Evolutionary conservation across 2,113 vertebrate genomes (phyloP).

Genomic region (Ancistrus triradiatus): DNA sequence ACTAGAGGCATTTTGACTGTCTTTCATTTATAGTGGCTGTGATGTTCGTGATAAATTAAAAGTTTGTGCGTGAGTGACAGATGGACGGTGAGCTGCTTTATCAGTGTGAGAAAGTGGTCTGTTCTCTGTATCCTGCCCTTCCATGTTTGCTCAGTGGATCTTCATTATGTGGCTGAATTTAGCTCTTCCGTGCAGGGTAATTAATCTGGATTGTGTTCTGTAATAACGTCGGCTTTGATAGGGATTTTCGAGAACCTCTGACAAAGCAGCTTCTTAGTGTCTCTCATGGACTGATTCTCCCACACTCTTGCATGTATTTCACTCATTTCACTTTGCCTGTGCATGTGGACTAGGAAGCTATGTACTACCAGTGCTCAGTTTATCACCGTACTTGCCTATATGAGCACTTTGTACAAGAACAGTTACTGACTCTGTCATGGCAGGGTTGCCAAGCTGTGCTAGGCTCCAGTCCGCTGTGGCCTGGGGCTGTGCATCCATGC

Average conservation of each 20-base stretch:
- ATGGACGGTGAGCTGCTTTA: neutral
- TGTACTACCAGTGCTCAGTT: no score
- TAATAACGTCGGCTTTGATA: conserved; percentile 52
- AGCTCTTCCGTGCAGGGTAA: conserved; percentile 47
- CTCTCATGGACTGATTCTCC: conserved; percentile 2
- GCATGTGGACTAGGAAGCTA: no score
- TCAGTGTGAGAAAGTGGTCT: neutral
- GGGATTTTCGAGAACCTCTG: conserved; percentile 11
- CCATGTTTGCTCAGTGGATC: conserved; percentile 37
- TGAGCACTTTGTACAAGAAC: no score
- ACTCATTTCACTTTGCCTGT: neutral
- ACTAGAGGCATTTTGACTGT: no score
- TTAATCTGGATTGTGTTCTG: conserved; percentile 34
- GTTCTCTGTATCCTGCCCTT: conserved; percentile 27
- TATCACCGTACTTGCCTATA: no score
- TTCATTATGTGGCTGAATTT: conserved; percentile 39
- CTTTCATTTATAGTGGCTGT: neutral
- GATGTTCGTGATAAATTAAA: conserved; percentile 3
- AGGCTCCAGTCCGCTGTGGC: no score
- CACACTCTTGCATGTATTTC: neutral
- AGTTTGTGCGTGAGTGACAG: neutral
- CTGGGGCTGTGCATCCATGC: no score
- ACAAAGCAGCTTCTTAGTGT: conserved; percentile 33
- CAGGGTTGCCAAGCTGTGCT: no score
- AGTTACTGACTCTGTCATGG: no score